A percentile compares a stretch with the other conserved stretches of the same genome.
phyloP scores from a whole-genome alignment of 2,797 vertebrate genomes.

The Glyptemys insculpta region DNA sequence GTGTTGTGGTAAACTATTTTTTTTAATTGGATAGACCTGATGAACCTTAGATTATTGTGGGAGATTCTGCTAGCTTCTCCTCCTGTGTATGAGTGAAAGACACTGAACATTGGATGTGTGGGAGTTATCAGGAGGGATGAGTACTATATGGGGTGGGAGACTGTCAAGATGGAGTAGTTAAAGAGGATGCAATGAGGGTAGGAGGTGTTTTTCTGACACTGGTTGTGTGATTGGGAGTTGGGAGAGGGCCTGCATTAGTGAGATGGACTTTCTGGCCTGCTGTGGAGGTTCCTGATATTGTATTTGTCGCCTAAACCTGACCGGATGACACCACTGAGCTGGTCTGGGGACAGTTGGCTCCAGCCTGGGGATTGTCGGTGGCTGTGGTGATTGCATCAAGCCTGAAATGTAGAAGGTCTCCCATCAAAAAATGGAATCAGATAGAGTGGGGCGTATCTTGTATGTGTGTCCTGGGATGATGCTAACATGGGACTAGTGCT shows the following conservation, averaged over 20 bases:
- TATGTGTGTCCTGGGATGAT: neutral
- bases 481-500: neutral
- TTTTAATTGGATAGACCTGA: neutral
- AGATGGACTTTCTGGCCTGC: neutral
- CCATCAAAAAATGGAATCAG: neutral
- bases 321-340: fast-evolving
- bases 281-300: fast-evolving
- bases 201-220: neutral
- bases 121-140: neutral
- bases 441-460: neutral
- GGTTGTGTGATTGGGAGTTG: fast-evolving
- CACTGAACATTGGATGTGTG: neutral
- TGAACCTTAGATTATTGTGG: neutral
- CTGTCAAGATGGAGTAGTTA: neutral
- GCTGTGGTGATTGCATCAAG: no score
- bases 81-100: neutral
- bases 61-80: neutral
- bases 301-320: fast-evolving
- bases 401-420: neutral
- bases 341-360: neutral
- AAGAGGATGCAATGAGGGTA: neutral
- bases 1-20: neutral
- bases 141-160: neutral
- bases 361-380: no score
- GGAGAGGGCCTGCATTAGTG: fast-evolving